These are phyloP conservation scores for Actinostola sp. DNA, from an alignment of 92 coral and sea anemone genomes.

Conservation along the genomic window DNA sequence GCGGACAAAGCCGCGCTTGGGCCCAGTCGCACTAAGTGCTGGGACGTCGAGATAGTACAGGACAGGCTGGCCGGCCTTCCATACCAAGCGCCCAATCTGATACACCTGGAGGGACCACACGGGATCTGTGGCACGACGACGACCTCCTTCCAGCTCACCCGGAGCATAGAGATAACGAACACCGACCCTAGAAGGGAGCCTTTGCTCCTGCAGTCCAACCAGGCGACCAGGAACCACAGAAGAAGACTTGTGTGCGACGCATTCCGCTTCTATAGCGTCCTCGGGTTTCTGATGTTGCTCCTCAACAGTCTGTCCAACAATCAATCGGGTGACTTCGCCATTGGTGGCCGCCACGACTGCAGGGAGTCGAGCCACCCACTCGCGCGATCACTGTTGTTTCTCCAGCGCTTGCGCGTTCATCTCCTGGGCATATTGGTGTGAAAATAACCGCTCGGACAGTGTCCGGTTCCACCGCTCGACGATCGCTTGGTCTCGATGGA, in stretches of 20 bases:
- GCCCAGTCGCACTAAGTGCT: too few relatives aligned
- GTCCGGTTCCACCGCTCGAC: conserved; percentile 17
- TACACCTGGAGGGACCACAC: neutral
- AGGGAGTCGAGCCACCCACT: conserved; percentile 17
- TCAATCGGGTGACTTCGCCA: neutral
- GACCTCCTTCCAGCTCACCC: conserved; percentile 1
- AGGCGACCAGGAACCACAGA: neutral
- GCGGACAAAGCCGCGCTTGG: neutral
- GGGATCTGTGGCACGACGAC: neutral
- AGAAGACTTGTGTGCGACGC: neutral
- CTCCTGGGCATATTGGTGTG: conserved; percentile 24
- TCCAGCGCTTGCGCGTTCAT: neutral
- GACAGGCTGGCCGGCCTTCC: neutral
- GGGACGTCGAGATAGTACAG: neutral
- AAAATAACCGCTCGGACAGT: conserved; percentile 3
- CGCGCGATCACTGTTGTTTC: neutral
- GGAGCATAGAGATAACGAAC: neutral
- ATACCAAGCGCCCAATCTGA: neutral
- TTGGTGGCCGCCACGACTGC: conserved; percentile 11
- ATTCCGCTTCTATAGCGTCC: neutral
- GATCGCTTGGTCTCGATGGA: conserved; percentile 7
- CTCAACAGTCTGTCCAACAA: too few relatives aligned
- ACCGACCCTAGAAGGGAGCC: neutral
- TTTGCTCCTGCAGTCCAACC: neutral
- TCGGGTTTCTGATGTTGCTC: conserved; percentile 24